Base-by-base conservation (phyloP, 2,888 invertebrate species). In the Lamproptera curius region DNA sequence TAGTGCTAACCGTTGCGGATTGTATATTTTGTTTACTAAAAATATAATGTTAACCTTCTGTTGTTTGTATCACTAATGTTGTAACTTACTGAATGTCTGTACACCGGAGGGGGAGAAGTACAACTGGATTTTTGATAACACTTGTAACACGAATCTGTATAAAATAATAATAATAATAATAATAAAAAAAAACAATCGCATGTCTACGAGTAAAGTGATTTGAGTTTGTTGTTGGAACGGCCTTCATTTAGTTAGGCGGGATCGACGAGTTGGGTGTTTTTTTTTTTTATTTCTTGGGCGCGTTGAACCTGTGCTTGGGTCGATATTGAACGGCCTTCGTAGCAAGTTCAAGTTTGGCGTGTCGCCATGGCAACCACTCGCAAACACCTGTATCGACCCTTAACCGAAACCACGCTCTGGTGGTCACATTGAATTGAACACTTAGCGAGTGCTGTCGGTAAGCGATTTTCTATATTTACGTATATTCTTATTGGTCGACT, bases 351-450 rank as follows among this genome's bases (percentile, higher is more conserved):
- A 54, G 52, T 45, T 40, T 45, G 45, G 13, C 49, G 37, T 34
- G 67, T 81, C 62, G 66, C 73, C 75, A 83, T 81, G 74, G 58
- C 70, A 63, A 83, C 83, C 63, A 53, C 41, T 44, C 36, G 52
- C 56, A 58, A 61, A 63, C 62, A 28, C 23, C 2, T 16, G 6
- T 4, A 16, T 14, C 13, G 14, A 28, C 10, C 14, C 6, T 20
- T 17, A 50, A n/a, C n/a, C 44, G 34, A 45, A 13, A 50, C 45
- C 45, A 38, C 10, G 17, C 11, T 44, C 28, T 4, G 36, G 34
- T 28, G 10, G 9, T 26, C 28, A 26, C 14, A 11, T 23, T 15
- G 17, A 16, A 23, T 26, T 13, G 16, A 16, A 26, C 10, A 20
- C 2, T 36, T 37, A 16, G 10, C n/a, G 37, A 23, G 39, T 42